phyloP scores from a whole-genome alignment of 2,888 invertebrate species.

The Pristionchus entomophagus region DNA sequence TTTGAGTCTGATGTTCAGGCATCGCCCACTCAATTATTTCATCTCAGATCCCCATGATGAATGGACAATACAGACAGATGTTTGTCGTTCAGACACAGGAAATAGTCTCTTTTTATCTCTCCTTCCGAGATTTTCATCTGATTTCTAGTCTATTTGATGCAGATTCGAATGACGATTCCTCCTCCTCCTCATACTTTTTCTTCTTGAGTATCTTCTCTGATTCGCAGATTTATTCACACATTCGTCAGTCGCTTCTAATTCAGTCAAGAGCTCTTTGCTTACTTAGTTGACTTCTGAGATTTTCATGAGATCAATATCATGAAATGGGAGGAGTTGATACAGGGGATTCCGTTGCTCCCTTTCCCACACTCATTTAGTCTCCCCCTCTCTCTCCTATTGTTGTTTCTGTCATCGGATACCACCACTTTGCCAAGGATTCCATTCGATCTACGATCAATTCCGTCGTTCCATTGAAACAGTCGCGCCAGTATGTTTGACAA shows the following conservation, averaged over 20 bases:
- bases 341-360: not conserved
- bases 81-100: not conserved
- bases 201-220: not conserved
- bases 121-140: not conserved
- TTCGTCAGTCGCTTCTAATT: not conserved
- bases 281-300: not conserved
- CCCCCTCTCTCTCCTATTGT: not conserved
- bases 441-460: not conserved
- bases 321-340: not conserved
- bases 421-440: not conserved
- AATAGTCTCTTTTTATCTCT: not conserved
- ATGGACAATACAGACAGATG: constrained; percentile 2
- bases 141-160: not conserved
- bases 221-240: not conserved
- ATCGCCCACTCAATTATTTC: not conserved
- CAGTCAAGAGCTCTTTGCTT: not conserved
- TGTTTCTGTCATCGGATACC: not conserved
- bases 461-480: not conserved
- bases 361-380: constrained; percentile 23
- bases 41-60: not conserved
- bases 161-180: not conserved
- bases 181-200: not conserved
- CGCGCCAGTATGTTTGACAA: not conserved
- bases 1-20: not conserved
- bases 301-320: not conserved